These are phyloP conservation scores for Megatriorchis doriae DNA, from an alignment of 2,113 vertebrate species.

Conservation along the genomic window DNA sequence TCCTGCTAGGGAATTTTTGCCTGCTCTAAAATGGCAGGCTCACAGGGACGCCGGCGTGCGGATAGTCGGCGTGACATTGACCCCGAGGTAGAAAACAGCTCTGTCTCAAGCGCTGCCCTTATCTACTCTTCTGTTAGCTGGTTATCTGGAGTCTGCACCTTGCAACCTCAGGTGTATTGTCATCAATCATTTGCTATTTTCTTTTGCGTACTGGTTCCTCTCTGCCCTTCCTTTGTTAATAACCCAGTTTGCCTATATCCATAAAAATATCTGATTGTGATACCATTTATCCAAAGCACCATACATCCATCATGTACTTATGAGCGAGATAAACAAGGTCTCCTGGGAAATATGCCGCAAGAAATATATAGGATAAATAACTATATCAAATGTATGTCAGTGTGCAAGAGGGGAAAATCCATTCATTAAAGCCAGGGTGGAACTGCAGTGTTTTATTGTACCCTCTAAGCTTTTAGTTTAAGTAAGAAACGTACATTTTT, in stretches of 20 bases:
- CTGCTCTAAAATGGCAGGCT: background rate
- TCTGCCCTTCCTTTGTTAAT: constrained; percentile 70
- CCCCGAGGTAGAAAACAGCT: constrained; percentile 22
- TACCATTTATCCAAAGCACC: constrained; percentile 65
- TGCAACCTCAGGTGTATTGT: constrained; percentile 66
- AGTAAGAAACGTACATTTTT: constrained; percentile 52
- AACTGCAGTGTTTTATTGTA: constrained; percentile 51
- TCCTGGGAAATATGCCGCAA: constrained; percentile 54
- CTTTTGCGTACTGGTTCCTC: constrained; percentile 4
- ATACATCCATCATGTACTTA: constrained; percentile 64
- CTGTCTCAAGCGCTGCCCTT: constrained; percentile 25
- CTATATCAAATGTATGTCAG: constrained; percentile 62
- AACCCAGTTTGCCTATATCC: constrained; percentile 70
- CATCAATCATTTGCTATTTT: constrained; percentile 69
- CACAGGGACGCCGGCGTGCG: background rate
- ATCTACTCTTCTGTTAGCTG: background rate
- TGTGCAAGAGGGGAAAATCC: constrained; percentile 53
- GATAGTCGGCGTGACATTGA: constrained; percentile 44
- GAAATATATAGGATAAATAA: constrained; percentile 74
- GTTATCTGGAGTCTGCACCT: constrained; percentile 73
- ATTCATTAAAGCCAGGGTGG: constrained; percentile 64
- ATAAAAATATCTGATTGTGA: constrained; percentile 71
- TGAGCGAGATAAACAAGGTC: constrained; percentile 64
- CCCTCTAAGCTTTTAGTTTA: constrained; percentile 68
- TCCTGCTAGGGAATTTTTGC: background rate